Evolutionary conservation across 1,140 invertebrate species (phyloP).

Genomic region (Mactra quadrangularis): DNA sequence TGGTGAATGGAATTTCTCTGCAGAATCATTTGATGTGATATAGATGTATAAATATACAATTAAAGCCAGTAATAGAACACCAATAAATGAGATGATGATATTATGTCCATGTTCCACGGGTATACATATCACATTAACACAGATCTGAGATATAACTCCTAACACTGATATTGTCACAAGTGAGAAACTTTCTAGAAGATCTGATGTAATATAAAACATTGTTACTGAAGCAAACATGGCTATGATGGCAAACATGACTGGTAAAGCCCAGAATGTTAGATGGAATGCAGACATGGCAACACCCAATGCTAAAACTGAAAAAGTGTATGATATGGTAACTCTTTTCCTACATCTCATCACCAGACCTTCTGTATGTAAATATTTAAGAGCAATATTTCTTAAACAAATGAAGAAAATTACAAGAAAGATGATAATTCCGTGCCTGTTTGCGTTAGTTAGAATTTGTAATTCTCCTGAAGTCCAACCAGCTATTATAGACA

Average conservation of each 20-base stretch:
- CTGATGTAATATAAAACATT: constrained; percentile 48
- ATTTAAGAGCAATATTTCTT: constrained; percentile 54
- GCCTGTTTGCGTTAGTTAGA: constrained; percentile 31
- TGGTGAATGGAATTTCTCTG: too few species aligned
- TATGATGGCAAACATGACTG: constrained; percentile 52
- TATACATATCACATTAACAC: constrained; percentile 33
- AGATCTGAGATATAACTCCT: constrained; percentile 50
- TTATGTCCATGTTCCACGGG: constrained; percentile 40
- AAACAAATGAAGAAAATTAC: constrained; percentile 45
- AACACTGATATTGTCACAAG: constrained; percentile 54
- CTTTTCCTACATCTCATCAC: constrained; percentile 26
- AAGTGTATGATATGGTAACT: constrained; percentile 21
- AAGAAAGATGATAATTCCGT: constrained; percentile 54
- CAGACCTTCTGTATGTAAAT: constrained; percentile 45
- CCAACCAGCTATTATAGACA: constrained; percentile 31
- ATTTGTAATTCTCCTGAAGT: constrained; percentile 47
- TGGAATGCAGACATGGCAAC: constrained; percentile 31
- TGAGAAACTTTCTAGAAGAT: constrained; percentile 35
- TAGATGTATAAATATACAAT: background rate
- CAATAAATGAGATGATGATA: constrained; percentile 33
- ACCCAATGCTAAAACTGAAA: background rate
- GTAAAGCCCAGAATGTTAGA: constrained; percentile 44
- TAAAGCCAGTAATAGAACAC: constrained; percentile 7
- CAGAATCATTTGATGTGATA: too few species aligned
- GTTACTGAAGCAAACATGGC: constrained; percentile 52